Evolutionary conservation across 2,797 vertebrate genomes (phyloP).

Genomic region (Tarsius wallacei): DNA sequence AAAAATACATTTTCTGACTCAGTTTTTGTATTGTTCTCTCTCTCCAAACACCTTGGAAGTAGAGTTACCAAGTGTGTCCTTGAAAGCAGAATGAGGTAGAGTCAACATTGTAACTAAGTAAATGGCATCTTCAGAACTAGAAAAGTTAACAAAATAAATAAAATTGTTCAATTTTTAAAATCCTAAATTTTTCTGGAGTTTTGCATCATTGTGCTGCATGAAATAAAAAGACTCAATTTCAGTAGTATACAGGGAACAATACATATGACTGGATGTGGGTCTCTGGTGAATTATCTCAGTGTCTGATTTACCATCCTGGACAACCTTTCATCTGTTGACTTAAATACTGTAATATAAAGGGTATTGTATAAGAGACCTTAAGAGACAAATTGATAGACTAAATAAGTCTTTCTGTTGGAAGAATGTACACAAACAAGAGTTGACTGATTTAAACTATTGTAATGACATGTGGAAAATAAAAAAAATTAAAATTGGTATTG

Average conservation of each 20-base stretch:
- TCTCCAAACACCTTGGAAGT: neutral
- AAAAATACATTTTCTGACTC: neutral
- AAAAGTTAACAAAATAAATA: neutral
- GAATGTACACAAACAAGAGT: neutral
- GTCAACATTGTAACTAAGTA: neutral
- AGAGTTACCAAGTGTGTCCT: constrained; percentile 49
- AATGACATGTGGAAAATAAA: neutral
- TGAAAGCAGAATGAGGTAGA: constrained; percentile 76
- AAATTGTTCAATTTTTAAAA: neutral
- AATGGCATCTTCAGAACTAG: neutral
- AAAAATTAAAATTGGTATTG: neutral
- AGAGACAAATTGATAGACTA: neutral
- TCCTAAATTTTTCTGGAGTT: neutral
- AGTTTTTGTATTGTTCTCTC: neutral
- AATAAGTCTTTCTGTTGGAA: neutral
- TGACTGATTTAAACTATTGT: neutral
- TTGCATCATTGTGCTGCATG: neutral
- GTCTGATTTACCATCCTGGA: neutral
- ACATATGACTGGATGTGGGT: neutral
- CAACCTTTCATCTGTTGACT: neutral
- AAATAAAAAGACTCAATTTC: neutral
- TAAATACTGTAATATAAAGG: neutral
- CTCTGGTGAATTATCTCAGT: neutral
- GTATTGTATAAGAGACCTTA: neutral
- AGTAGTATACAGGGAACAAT: neutral